A percentile compares a stretch with the other conserved stretches of the same genome.
phyloP scores from a whole-genome alignment of 2,113 vertebrate species.

The Pao palembangensis region DNA sequence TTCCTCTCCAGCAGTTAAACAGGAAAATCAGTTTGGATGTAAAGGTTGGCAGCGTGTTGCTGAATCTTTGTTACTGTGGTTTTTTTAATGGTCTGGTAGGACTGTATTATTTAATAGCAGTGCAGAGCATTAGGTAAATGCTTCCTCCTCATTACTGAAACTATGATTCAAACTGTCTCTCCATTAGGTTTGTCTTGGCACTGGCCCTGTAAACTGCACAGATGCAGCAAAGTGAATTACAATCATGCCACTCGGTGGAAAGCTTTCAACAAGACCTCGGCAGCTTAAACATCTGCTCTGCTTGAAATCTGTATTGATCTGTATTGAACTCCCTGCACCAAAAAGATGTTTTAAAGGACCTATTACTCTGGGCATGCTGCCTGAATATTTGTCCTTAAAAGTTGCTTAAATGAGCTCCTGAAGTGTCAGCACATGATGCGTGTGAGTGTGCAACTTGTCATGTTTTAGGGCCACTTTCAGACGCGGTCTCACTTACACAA shows the following conservation, averaged over 20 bases:
- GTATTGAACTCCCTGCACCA: slow-evolving; percentile 6
- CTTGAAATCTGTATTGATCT: slow-evolving; percentile 11
- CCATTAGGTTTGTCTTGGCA: slow-evolving; percentile 36
- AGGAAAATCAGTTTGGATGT: no score
- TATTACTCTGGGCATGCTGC: slow-evolving; percentile 32
- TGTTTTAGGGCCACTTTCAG: not conserved
- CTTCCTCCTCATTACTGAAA: slow-evolving; percentile 31
- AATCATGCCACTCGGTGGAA: slow-evolving; percentile 13
- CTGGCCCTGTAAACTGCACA: not conserved
- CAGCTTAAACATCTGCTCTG: slow-evolving; percentile 3
- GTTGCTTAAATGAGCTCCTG: slow-evolving; percentile 23
- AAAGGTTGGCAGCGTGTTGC: no score
- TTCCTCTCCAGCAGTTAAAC: no score
- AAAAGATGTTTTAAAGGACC: slow-evolving; percentile 15
- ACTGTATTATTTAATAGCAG: slow-evolving; percentile 12
- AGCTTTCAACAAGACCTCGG: slow-evolving; percentile 32
- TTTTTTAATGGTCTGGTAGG: not conserved
- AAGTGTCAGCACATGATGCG: slow-evolving; percentile 21
- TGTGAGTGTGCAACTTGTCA: not conserved
- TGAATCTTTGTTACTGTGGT: no score
- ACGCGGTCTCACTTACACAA: no score
- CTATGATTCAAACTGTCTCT: slow-evolving; percentile 27
- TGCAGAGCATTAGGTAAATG: slow-evolving; percentile 24
- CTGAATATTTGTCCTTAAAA: slow-evolving; percentile 16
- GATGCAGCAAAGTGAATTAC: slow-evolving; percentile 21